Conservation (phyloP, 2,113 vertebrate genomes). For the Prunella himalayana region DNA sequence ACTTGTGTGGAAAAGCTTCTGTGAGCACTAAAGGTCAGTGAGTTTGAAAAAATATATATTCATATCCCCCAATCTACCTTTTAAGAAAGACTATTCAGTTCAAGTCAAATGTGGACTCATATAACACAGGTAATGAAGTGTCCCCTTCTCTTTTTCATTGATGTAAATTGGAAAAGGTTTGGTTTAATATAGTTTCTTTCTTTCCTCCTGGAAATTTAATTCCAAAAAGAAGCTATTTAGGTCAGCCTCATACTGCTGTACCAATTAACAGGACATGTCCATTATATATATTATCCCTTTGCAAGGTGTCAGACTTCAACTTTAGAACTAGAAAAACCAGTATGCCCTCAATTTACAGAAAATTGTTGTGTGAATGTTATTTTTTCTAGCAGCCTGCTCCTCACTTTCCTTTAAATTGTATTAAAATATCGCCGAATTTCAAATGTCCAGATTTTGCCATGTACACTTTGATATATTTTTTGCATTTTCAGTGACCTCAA, state of each 20-base stretch:
- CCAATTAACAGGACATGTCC: constrained; percentile 22
- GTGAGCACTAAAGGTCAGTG: background rate
- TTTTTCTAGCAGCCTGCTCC: background rate
- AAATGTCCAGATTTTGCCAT: background rate
- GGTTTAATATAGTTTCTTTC: background rate
- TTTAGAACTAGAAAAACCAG: background rate
- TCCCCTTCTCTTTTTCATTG: background rate
- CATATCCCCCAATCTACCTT: constrained; percentile 8
- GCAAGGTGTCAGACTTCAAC: constrained; percentile 14
- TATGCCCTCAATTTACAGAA: constrained; percentile 4
- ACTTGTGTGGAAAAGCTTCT: background rate
- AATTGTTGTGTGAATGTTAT: background rate
- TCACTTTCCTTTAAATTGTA: background rate
- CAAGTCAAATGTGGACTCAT: constrained; percentile 3
- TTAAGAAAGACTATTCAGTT: constrained; percentile 14
- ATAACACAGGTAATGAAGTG: constrained; percentile 15
- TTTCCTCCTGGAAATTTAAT: constrained; percentile 11
- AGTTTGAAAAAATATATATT: constrained; percentile 29
- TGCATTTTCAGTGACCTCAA: background rate
- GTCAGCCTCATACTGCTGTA: constrained; percentile 16
- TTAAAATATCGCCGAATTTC: background rate
- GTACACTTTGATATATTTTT: background rate
- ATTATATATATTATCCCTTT: constrained; percentile 34
- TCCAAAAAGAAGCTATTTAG: constrained; percentile 13
- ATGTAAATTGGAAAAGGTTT: background rate